These are phyloP conservation scores for Heterodera schachtii DNA, from an alignment of 1,140 invertebrate genomes.

Conservation along the genomic window DNA sequence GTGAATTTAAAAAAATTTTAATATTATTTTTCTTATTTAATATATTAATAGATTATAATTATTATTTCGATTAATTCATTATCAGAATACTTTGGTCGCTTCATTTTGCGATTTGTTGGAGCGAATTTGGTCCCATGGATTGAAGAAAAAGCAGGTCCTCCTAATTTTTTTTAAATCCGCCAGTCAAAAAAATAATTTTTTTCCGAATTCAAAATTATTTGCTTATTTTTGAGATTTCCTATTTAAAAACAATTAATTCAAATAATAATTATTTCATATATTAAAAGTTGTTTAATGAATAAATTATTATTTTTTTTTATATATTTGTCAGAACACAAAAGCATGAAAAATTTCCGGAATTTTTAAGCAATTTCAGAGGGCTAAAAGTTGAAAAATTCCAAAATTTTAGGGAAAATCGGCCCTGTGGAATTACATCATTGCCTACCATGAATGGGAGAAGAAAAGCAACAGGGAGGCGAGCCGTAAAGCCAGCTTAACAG, in stretches of 20 bases:
- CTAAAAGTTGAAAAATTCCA: too few species aligned
- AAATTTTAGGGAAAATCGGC: constrained; percentile 61
- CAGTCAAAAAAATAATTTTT: background rate
- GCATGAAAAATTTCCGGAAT: background rate
- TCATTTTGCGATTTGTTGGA: constrained; percentile 95
- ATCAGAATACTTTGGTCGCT: constrained; percentile 86
- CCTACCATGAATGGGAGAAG: constrained; percentile 55
- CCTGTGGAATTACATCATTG: constrained; percentile 57
- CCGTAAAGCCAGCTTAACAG: constrained; percentile 11
- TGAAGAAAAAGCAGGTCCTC: constrained; percentile 83
- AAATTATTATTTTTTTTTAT: too few species aligned
- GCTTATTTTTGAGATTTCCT: too few species aligned
- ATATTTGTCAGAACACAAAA: too few species aligned
- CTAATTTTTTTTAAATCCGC: background rate
- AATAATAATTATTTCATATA: too few species aligned
- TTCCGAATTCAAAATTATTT: too few species aligned
- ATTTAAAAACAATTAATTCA: too few species aligned
- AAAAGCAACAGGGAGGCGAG: constrained; percentile 36
- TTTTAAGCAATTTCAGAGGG: constrained; percentile 6
- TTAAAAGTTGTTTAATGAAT: too few species aligned
- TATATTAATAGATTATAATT: too few species aligned
- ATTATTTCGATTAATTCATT: background rate
- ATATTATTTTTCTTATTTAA: background rate
- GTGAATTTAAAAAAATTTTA: background rate
- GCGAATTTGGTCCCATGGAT: constrained; percentile 93